phyloP scores from a whole-genome alignment of 2,113 vertebrate genomes.

The Stegastes partitus region DNA sequence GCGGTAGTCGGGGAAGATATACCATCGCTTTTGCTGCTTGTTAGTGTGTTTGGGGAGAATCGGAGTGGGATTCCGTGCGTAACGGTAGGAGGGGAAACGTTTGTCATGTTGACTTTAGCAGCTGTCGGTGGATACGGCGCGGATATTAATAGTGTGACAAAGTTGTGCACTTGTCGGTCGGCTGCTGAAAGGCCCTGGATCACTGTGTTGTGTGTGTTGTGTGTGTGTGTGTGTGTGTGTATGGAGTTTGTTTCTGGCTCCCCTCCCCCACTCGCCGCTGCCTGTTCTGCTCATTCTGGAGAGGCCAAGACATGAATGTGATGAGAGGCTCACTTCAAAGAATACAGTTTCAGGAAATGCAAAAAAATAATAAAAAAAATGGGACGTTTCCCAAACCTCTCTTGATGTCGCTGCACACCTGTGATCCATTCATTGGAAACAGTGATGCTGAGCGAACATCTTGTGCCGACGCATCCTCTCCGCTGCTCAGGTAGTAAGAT shows the following conservation, averaged over 20 bases:
- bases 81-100: slow-evolving; percentile 17
- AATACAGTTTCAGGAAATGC: slow-evolving; percentile 44
- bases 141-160: slow-evolving; percentile 80
- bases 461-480: slow-evolving; percentile 19
- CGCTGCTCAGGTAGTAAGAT: slow-evolving; percentile 5
- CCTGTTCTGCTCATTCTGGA: slow-evolving; percentile 75
- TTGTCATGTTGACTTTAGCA: slow-evolving; percentile 20
- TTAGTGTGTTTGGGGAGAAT: slow-evolving; percentile 52
- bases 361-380: too few relatives aligned
- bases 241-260: slow-evolving; percentile 83
- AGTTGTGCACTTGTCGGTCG: slow-evolving; percentile 86
- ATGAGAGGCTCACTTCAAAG: slow-evolving; percentile 82
- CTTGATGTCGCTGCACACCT: slow-evolving; percentile 46
- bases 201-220: not conserved
- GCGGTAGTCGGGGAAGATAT: slow-evolving; percentile 79
- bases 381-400: too few relatives aligned
- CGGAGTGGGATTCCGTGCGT: slow-evolving; percentile 58
- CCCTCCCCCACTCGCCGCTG: slow-evolving; percentile 84
- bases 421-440: slow-evolving; percentile 34
- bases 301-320: slow-evolving; percentile 86
- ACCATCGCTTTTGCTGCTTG: slow-evolving; percentile 73
- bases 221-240: slow-evolving; percentile 27
- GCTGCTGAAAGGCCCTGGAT: slow-evolving; percentile 82
- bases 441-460: not conserved
- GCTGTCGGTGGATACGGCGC: slow-evolving; percentile 36